Evolutionary conservation across 2,113 vertebrate genomes (phyloP), one percentile per base, ranked within the genome.

Genomic region (Chunga burmeisteri): DNA sequence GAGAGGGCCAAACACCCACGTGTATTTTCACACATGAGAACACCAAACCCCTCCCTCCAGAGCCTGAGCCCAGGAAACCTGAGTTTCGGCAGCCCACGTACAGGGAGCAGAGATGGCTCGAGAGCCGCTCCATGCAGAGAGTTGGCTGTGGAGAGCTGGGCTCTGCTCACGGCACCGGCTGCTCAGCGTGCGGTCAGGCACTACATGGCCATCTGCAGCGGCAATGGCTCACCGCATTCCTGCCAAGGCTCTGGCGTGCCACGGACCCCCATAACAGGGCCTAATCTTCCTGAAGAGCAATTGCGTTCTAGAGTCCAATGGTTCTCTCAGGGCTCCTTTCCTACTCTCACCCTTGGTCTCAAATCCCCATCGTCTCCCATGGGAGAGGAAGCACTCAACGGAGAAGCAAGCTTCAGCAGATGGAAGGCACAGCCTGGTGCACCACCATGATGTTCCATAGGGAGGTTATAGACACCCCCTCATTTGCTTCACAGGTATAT

Each of bases 1-100:
- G 1, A 19, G 21, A 10, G 21, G 32, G n/a, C 10, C 38, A 16
- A 16, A 6, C 22, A 13, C 5, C 10, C 49, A 1, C 2, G 0
- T 5, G 27, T 8, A 8, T 42, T 68, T 2, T 70, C 71, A 40
- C 7, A 34, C 4, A 1, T 0, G 8, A 38, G 66, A 44, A 26
- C 9, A 47, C 5, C 29, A 42, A 58, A 49, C 3, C 38, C 47
- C 12, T 6, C 49, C 68, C 7, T 44, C 22, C 40, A 5, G 26
- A 6, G 32, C 0, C 16, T 11, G 61, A 77, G 88, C 72, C 18
- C 93, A 14, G 86, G 29, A 29, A 68, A 10, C 2, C 13, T 0
- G 2, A 16, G n/a, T 2, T 36, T 10, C 34, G 47, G 49, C 40
- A 79, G 40, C 55, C 36, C 65, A 16, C 2, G 3, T 2, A 9